Percentiles rank a stretch among this genome's conserved stretches.
Conservation (phyloP, 2,797 vertebrate genomes). For the Loris lydekkerianus region DNA sequence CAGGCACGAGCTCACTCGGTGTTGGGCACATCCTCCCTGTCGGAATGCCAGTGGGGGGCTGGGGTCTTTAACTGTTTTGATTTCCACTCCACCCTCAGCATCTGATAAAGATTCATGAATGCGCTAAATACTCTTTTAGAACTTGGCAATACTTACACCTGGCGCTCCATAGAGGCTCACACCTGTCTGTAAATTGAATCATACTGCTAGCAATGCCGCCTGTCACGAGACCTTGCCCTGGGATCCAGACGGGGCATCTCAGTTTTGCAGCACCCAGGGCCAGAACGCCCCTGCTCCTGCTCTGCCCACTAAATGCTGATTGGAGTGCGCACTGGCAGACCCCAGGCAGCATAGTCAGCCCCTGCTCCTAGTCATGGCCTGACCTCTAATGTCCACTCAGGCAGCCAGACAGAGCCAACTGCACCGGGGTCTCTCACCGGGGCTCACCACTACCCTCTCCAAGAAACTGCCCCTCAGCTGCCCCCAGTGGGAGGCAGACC, state of each 20-base stretch:
- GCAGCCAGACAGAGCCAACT: conserved; percentile 52
- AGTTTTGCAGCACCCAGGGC: not conserved
- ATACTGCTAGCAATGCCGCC: not conserved
- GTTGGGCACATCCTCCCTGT: accelerated
- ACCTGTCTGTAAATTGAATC: not conserved
- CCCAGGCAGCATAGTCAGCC: not conserved
- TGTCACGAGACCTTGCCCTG: conserved; percentile 61
- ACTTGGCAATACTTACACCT: not conserved
- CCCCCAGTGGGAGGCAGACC: not conserved
- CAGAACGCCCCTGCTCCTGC: not conserved
- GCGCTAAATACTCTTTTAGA: accelerated
- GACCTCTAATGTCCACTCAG: not conserved
- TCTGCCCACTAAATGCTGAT: not conserved
- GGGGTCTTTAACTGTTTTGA: accelerated
- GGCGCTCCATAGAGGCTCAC: accelerated
- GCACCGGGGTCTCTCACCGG: not conserved
- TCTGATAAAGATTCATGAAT: not conserved
- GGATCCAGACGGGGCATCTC: conserved; percentile 33
- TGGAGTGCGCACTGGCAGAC: not conserved
- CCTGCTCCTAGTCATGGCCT: conserved; percentile 9
- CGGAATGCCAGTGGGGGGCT: accelerated
- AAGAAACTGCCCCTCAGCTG: not conserved
- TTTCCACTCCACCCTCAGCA: not conserved
- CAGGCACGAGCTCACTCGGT: accelerated
- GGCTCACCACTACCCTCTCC: not conserved